Evolutionary conservation across 1,140 invertebrate species (phyloP).

Genomic region (Atta texana): DNA sequence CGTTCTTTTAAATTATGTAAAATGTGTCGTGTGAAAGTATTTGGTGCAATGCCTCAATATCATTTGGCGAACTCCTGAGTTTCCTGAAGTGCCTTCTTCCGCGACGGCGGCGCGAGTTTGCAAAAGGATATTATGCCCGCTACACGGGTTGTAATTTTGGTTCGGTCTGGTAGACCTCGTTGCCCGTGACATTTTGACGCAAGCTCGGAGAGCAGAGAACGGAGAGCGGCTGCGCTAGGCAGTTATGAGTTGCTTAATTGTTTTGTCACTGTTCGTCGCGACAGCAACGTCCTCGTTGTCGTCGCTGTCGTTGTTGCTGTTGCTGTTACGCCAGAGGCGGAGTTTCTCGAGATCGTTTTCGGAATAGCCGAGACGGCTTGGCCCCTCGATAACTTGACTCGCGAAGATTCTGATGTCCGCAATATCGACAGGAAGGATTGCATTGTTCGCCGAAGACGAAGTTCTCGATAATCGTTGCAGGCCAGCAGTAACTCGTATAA

Average conservation of each 20-base stretch:
- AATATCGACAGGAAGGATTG: constrained; percentile 70
- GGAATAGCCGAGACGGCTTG: constrained; percentile 69
- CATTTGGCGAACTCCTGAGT: constrained; percentile 52
- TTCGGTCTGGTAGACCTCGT: constrained; percentile 84
- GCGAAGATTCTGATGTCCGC: constrained; percentile 68
- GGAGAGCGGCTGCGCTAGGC: constrained; percentile 78
- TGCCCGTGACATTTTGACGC: constrained; percentile 85
- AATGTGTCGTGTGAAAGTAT: constrained; percentile 7
- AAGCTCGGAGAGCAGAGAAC: constrained; percentile 77
- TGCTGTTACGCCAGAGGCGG: constrained; percentile 40
- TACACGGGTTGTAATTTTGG: constrained; percentile 81
- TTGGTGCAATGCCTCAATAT: constrained; percentile 35
- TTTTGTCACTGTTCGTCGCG: constrained; percentile 83
- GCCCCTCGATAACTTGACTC: constrained; percentile 70
- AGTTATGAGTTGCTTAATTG: constrained; percentile 86
- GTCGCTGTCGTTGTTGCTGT: constrained; percentile 53
- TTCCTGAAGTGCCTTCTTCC: constrained; percentile 60
- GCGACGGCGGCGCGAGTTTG: constrained; percentile 68
- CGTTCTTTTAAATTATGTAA: background rate
- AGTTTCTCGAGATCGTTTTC: constrained; percentile 72
- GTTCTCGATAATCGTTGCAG: constrained; percentile 34
- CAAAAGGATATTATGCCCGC: constrained; percentile 78
- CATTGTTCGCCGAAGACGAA: constrained; percentile 67
- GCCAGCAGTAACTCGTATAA: background rate
- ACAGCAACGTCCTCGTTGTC: constrained; percentile 52